These are phyloP conservation scores for Hephaestus fuliginosus DNA, from an alignment of 2,797 vertebrate genomes.

Conservation along the genomic window DNA sequence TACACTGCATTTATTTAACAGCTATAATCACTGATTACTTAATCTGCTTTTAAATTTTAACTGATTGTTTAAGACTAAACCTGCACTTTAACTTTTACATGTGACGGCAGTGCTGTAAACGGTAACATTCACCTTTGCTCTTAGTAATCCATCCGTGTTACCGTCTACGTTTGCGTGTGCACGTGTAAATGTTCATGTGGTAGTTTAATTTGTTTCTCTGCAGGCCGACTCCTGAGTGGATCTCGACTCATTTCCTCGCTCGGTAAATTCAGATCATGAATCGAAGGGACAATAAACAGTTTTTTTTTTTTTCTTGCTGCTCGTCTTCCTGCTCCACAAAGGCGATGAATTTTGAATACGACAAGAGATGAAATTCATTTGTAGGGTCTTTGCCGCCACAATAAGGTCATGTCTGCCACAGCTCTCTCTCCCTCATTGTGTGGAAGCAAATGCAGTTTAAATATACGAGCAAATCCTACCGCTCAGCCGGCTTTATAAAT, in stretches of 20 bases:
- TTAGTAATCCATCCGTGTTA: neutral
- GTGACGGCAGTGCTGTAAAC: neutral
- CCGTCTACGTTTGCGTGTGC: neutral
- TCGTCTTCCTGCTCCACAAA: conserved; percentile 2
- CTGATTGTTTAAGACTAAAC: too few species aligned
- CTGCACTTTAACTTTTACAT: too few species aligned
- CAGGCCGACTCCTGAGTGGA: conserved; percentile 20
- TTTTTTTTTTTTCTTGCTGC: conserved; percentile 1
- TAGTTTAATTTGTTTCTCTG: conserved; percentile 23
- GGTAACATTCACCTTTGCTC: neutral
- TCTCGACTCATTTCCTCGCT: conserved; percentile 22
- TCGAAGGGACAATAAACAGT: conserved; percentile 24
- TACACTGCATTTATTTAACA: too few species aligned
- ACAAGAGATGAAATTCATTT: conserved; percentile 66
- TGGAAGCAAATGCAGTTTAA: conserved; percentile 33
- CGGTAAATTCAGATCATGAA: conserved; percentile 47
- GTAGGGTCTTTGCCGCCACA: conserved; percentile 37
- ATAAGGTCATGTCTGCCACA: conserved; percentile 51
- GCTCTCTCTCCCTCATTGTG: conserved; percentile 36
- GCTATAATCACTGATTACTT: too few species aligned
- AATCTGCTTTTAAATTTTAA: too few species aligned
- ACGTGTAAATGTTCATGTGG: conserved; percentile 4
- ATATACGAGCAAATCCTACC: conserved; percentile 55
- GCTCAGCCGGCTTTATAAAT: conserved; percentile 65
- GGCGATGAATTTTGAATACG: conserved; percentile 55